Percentiles rank a stretch among this genome's conserved stretches.
Conservation (phyloP, 2,888 invertebrate species). For the Macroteleia sp. region DNA sequence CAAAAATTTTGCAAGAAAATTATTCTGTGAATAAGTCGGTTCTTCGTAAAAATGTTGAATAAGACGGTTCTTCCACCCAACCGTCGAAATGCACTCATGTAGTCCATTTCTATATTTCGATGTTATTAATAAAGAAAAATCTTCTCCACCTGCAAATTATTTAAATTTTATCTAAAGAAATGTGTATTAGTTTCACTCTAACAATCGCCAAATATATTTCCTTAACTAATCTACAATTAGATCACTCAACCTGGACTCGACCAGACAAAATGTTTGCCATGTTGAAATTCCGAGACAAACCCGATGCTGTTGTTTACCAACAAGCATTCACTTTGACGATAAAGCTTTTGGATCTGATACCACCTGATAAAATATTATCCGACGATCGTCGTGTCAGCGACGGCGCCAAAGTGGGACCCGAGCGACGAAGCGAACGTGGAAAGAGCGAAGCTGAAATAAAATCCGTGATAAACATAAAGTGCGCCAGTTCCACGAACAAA, state of each 20-base stretch:
- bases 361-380: background rate
- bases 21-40: no score
- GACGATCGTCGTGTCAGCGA: background rate
- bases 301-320: slow-evolving; percentile 72
- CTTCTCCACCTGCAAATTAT: no score
- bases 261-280: slow-evolving; percentile 81
- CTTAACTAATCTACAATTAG: no score
- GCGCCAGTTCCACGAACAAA: background rate
- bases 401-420: background rate
- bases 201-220: no score
- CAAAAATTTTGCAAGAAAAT: no score
- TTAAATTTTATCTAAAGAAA: no score
- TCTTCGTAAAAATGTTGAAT: no score
- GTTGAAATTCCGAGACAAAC: slow-evolving; percentile 76
- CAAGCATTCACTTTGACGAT: slow-evolving; percentile 79
- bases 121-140: no score
- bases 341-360: slow-evolving; percentile 56
- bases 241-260: slow-evolving; percentile 78
- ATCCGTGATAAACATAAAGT: slow-evolving; percentile 11
- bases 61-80: no score
- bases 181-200: no score
- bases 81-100: no score
- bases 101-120: no score
- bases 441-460: slow-evolving; percentile 9
- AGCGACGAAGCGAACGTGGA: slow-evolving; percentile 2